A percentile compares a stretch with the other conserved stretches of the same genome.
Conservation (phyloP, 2,797 vertebrate genomes). For the Ataeniobius toweri region DNA sequence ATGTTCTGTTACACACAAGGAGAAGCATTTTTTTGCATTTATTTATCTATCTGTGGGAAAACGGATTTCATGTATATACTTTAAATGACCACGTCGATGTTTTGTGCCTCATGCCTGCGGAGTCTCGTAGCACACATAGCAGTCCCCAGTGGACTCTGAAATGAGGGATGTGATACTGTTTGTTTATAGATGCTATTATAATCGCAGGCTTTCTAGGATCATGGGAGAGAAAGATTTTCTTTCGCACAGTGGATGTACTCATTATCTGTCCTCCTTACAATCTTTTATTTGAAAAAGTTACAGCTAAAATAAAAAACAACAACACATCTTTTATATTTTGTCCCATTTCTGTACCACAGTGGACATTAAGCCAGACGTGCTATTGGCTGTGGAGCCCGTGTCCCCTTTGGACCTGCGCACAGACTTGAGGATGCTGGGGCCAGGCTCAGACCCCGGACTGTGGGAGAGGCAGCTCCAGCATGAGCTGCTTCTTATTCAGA, state of each 20-base stretch:
- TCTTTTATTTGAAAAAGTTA: slow-evolving; percentile 9
- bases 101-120: slow-evolving; percentile 59
- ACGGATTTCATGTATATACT: slow-evolving; percentile 62
- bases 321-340: slow-evolving; percentile 3
- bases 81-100: slow-evolving; percentile 53
- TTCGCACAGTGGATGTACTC: slow-evolving; percentile 3
- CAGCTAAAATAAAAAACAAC: background rate
- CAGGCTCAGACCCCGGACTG: slow-evolving; percentile 88
- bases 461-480: slow-evolving; percentile 97
- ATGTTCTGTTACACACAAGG: slow-evolving; percentile 23
- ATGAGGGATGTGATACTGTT: slow-evolving; percentile 65
- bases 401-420: slow-evolving; percentile 94
- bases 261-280: background rate
- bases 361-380: slow-evolving; percentile 91
- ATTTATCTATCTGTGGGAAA: slow-evolving; percentile 57
- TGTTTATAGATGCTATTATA: slow-evolving; percentile 72
- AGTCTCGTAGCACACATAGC: slow-evolving; percentile 32
- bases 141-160: slow-evolving; percentile 51
- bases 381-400: slow-evolving; percentile 86
- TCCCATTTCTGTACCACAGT: slow-evolving; percentile 69
- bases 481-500: slow-evolving; percentile 95
- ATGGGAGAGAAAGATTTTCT: slow-evolving; percentile 37
- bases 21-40: slow-evolving; percentile 44
- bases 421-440: slow-evolving; percentile 93
- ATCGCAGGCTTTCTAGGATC: slow-evolving; percentile 64